phyloP scores from a whole-genome alignment of 1,140 invertebrate species.

The Zaprionus kolodkinae region DNA sequence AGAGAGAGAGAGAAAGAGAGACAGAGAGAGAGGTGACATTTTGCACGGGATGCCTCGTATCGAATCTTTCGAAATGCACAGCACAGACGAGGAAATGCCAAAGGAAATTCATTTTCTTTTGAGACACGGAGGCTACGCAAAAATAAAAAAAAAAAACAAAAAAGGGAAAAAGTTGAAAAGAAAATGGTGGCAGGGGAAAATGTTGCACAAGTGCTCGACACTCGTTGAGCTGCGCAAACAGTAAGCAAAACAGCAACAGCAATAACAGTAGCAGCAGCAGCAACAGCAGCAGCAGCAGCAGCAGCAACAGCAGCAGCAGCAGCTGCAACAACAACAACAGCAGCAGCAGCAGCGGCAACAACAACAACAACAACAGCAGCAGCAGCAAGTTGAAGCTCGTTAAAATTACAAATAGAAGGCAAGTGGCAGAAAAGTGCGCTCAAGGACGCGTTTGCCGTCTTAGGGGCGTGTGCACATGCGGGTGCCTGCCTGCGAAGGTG shows the following conservation, averaged over 20 bases:
- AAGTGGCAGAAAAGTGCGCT: slow-evolving; percentile 81
- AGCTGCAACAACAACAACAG: slow-evolving; percentile 14
- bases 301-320: slow-evolving; percentile 39
- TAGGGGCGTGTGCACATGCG: slow-evolving; percentile 8
- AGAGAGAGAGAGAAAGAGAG: slow-evolving; percentile 7
- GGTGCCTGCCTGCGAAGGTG: background rate
- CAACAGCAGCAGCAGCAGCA: slow-evolving; percentile 38
- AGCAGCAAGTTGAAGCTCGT: slow-evolving; percentile 65
- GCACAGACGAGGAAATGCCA: slow-evolving; percentile 66
- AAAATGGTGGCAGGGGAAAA: slow-evolving; percentile 60
- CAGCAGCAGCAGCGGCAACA: slow-evolving; percentile 36
- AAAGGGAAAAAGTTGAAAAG: slow-evolving; percentile 36
- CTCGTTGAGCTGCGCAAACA: slow-evolving; percentile 66
- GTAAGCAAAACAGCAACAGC: slow-evolving; percentile 62
- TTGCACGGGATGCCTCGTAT: slow-evolving; percentile 27
- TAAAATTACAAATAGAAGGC: slow-evolving; percentile 83
- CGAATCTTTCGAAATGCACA: slow-evolving; percentile 62
- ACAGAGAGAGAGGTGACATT: background rate
- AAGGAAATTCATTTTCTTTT: slow-evolving; percentile 75
- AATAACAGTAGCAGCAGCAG: slow-evolving; percentile 25
- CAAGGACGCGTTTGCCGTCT: slow-evolving; percentile 74
- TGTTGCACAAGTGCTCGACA: slow-evolving; percentile 73
- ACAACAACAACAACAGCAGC: slow-evolving; percentile 30
- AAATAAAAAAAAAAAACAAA: slow-evolving; percentile 14
- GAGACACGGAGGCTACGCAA: slow-evolving; percentile 26